Evolutionary conservation across 2,888 invertebrate genomes (phyloP), one percentile per base, ranked within the genome.

Genomic region (Lasiommata megera): DNA sequence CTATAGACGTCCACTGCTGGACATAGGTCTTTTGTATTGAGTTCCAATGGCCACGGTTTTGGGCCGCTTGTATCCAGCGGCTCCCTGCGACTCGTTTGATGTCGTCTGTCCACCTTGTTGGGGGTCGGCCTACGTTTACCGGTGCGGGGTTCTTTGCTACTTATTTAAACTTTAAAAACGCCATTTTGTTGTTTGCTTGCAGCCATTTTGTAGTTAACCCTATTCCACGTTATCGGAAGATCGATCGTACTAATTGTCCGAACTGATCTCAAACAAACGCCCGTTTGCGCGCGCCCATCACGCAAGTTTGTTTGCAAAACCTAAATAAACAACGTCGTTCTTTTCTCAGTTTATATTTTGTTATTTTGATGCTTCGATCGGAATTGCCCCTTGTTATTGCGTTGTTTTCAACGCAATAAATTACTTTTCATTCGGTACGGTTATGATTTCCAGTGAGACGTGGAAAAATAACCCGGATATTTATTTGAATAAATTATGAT

Each of bases 261-360:
- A 14, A 11, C 31, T n/a, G 16, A 11, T 52, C 41, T 34, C n/a
- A 34, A 18, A 41, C 11, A 41, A 56, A 12, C 58, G 63, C 61
- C 23, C 44, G 63, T 63, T 50, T 62, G 54, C 34, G 36, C 31
- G 12, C 6, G 23, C 14, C 50, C 44, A 48, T 41, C 34, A 34
- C 40, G 31, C 44, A 50, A 61, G 54, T 50, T 58, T 63, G 61
- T 67, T 70, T 64, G 51, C 50, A 48, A 46, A 52, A 58, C 65
- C 70, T 71, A 67, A 70, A 66, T 61, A 72, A 69, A 72, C 64
- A 70, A 66, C 63, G 56, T 64, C 63, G 63, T 65, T 65, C 60
- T 64, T 64, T 61, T 54, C 59, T 55, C 62, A 34, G 54, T 63
- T 64, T 62, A 60, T 64, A 31, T 65, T 62, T 63, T 55, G 64